Evolutionary conservation across 2,888 invertebrate species (phyloP).

Genomic region (Mechanitis mazaeus): DNA sequence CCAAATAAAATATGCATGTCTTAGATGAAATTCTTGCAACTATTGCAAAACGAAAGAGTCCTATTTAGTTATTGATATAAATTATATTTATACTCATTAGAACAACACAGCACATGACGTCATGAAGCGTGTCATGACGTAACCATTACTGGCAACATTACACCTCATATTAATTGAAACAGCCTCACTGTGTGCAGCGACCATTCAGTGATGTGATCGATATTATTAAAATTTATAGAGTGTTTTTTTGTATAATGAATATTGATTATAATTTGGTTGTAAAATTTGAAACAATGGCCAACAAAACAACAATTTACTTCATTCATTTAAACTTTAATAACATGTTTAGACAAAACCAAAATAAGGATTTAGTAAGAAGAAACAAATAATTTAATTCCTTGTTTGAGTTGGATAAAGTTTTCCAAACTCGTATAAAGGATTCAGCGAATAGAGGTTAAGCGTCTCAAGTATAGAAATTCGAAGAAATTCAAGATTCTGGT

Average conservation of each 20-base stretch:
- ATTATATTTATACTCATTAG: background rate
- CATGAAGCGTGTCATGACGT: background rate
- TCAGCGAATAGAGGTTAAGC: background rate
- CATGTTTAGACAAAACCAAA: too few species aligned
- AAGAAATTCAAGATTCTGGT: conserved; percentile 2
- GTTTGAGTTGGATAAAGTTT: conserved; percentile 1
- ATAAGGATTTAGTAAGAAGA: too few species aligned
- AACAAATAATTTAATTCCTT: too few species aligned
- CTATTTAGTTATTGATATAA: background rate
- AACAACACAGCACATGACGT: background rate
- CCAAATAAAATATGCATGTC: too few species aligned
- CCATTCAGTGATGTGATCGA: background rate
- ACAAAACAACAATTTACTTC: too few species aligned
- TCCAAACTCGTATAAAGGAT: background rate
- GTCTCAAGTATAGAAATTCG: background rate
- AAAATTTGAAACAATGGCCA: too few species aligned
- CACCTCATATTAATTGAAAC: background rate
- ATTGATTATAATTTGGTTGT: too few species aligned
- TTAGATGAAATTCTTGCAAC: too few species aligned
- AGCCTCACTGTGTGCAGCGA: background rate
- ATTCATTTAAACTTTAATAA: too few species aligned
- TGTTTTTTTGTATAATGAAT: too few species aligned
- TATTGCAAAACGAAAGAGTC: background rate
- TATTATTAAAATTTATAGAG: too few species aligned
- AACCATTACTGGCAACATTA: background rate